Conservation (phyloP, 1,140 invertebrate species). For the Sitobion miscanthi region DNA sequence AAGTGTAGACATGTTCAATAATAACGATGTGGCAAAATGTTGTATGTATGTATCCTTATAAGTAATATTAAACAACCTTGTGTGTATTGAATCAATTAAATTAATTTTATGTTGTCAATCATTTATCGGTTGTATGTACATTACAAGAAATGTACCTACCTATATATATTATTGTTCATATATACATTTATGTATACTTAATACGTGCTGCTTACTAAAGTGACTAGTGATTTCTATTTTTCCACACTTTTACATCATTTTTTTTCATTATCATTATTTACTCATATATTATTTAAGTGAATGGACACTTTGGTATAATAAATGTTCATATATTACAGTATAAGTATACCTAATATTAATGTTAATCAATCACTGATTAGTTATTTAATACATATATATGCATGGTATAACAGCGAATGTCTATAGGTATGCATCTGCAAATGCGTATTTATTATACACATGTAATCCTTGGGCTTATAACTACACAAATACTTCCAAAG, state of each 20-base stretch:
- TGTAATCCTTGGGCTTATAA: conserved; percentile 43
- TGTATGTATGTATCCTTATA: conserved; percentile 18
- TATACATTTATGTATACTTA: neutral
- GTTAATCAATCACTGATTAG: neutral
- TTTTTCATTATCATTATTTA: neutral
- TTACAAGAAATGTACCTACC: neutral
- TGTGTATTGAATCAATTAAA: conserved; percentile 29
- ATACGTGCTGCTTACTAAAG: neutral
- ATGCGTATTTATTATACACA: conserved; percentile 21
- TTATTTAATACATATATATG: neutral
- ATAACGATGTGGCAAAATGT: neutral
- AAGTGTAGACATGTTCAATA: conserved; percentile 26
- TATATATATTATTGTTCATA: neutral
- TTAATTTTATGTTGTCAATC: neutral
- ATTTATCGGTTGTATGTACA: neutral
- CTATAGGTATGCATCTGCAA: neutral
- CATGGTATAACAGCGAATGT: neutral
- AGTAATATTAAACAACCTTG: conserved; percentile 27
- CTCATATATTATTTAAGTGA: neutral
- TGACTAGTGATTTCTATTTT: conserved; percentile 5
- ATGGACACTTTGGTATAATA: neutral
- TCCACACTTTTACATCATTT: conserved; percentile 4
- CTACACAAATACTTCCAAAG: conserved; percentile 39
- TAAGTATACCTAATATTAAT: neutral
- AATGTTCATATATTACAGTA: neutral